Evolutionary conservation across 2,113 vertebrate genomes (phyloP).

Genomic region (Etheostoma cragini): DNA sequence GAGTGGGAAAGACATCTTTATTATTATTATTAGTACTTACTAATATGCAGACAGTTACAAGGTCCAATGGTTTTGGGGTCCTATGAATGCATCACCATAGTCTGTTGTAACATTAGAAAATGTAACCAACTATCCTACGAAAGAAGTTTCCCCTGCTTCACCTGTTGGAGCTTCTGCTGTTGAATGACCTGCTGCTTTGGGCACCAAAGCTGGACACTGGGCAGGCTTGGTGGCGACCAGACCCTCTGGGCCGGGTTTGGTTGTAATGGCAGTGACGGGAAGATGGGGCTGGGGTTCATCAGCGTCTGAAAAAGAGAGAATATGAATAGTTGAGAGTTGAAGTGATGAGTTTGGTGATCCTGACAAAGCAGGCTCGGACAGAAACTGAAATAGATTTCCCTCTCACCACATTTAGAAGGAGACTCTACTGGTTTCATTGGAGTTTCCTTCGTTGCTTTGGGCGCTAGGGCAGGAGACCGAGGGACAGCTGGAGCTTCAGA

Average conservation of each 20-base stretch:
- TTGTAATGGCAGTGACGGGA: conserved; percentile 60
- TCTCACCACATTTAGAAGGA: conserved; percentile 22
- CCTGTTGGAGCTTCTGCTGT: conserved; percentile 9
- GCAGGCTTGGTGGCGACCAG: neutral
- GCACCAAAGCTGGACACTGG: conserved; percentile 12
- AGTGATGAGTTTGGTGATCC: neutral
- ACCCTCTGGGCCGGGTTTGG: conserved; percentile 50
- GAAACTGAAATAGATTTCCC: neutral
- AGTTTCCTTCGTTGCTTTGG: conserved; percentile 5
- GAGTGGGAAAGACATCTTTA: too few species aligned
- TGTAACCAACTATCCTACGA: neutral
- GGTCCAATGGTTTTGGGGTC: neutral
- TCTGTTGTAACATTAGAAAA: neutral
- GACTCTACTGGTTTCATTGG: neutral
- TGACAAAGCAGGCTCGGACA: neutral
- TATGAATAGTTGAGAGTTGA: neutral
- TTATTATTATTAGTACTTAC: too few species aligned
- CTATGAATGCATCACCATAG: too few species aligned
- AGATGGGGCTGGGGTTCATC: conserved; percentile 57
- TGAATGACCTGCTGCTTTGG: conserved; percentile 8
- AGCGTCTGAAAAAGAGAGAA: conserved; percentile 40
- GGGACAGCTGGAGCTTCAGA: conserved; percentile 25
- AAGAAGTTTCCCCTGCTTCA: conserved; percentile 24
- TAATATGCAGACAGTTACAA: too few species aligned
- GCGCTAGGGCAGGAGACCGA: neutral